A percentile compares a stretch with the other conserved stretches of the same genome.
Evolutionary conservation across 2,797 vertebrate genomes (phyloP).

Genomic region (Amniataba percoides): DNA sequence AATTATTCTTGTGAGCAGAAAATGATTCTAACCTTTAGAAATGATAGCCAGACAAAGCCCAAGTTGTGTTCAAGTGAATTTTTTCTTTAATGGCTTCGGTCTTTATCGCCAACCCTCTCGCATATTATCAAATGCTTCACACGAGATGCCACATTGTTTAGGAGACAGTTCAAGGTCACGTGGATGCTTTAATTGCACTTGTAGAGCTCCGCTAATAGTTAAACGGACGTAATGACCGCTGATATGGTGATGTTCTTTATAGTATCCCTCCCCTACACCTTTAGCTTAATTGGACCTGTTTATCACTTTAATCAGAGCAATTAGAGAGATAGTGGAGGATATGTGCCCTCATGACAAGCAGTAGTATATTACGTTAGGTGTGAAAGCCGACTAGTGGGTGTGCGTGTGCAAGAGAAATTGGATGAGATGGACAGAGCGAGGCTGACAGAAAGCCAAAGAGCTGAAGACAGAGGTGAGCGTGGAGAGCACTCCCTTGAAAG

Average conservation of each 20-base stretch:
- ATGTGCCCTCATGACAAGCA: constrained; percentile 44
- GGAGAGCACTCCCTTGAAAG: constrained; percentile 31
- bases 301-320: constrained; percentile 79
- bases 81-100: not conserved
- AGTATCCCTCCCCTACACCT: constrained; percentile 54
- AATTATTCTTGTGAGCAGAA: not conserved
- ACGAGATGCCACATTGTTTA: constrained; percentile 42
- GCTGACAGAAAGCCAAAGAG: constrained; percentile 44
- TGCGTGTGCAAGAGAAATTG: constrained; percentile 18
- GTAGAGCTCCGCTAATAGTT: constrained; percentile 72
- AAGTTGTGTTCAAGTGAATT: not conserved
- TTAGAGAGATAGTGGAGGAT: constrained; percentile 70
- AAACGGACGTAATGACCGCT: constrained; percentile 78
- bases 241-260: constrained; percentile 74
- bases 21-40: constrained; percentile 8
- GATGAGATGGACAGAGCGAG: constrained; percentile 26
- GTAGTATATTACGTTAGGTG: constrained; percentile 37
- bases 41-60: not conserved
- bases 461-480: constrained; percentile 38
- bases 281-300: constrained; percentile 73
- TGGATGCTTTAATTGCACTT: constrained; percentile 68
- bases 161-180: constrained; percentile 71
- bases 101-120: constrained; percentile 11
- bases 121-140: constrained; percentile 50
- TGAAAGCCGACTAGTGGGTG: constrained; percentile 33